A percentile compares a stretch with the other conserved stretches of the same genome.
Conservation (phyloP, 2,797 vertebrate genomes). For the Alosa sapidissima region DNA sequence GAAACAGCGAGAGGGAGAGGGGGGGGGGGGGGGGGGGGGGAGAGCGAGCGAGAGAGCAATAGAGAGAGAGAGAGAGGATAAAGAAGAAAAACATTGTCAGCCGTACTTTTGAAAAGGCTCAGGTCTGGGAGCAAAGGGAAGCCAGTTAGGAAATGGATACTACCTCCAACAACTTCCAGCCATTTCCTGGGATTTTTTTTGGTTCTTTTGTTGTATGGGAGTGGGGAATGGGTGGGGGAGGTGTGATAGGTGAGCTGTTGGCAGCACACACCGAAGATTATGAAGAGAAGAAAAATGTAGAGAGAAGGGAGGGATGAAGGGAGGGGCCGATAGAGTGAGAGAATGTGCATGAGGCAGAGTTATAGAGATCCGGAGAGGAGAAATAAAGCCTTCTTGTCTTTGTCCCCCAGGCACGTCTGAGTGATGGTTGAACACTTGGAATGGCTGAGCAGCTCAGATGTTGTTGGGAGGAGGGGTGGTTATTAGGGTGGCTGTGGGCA, state of each 20-base stretch:
- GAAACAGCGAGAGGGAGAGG: background rate
- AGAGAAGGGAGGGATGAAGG: constrained; percentile 20
- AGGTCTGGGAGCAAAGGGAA: constrained; percentile 59
- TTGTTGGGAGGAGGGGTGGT: background rate
- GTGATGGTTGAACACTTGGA: background rate
- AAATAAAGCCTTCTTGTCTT: background rate
- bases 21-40: background rate
- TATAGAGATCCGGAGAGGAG: background rate
- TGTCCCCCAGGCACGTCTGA: background rate
- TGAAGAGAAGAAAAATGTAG: constrained; percentile 46
- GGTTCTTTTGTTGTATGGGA: constrained; percentile 6
- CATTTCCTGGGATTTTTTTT: constrained; percentile 70
- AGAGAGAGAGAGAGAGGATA: background rate
- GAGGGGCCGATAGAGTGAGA: background rate
- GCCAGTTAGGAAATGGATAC: constrained; percentile 80
- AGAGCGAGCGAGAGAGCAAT: background rate
- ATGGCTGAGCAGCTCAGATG: background rate
- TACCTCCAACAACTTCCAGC: constrained; percentile 84
- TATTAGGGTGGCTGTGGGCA: background rate
- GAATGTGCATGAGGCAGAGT: background rate
- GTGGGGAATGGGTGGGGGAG: background rate
- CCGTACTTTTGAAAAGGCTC: constrained; percentile 37
- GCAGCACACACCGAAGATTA: constrained; percentile 51
- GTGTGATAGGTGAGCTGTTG: constrained; percentile 54
- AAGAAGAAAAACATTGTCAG: constrained; percentile 28